Conservation (phyloP, 2,797 vertebrate species). For the Thunnus albacares region DNA sequence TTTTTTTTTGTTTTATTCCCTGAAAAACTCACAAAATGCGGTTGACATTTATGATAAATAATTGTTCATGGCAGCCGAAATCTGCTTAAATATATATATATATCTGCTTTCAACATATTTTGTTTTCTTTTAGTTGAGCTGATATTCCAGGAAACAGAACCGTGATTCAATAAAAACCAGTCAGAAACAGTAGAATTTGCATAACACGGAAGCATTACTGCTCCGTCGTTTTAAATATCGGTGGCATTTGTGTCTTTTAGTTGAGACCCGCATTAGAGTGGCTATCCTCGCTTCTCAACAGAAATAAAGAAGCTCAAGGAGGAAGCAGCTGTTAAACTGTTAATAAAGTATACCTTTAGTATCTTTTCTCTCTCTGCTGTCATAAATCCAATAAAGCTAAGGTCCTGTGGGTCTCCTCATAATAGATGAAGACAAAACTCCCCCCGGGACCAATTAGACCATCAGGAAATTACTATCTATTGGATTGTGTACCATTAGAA, state of each 20-base stretch:
- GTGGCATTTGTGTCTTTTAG: slow-evolving; percentile 26
- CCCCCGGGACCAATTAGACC: slow-evolving; percentile 81
- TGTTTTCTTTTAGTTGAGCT: slow-evolving; percentile 2
- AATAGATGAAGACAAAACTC: slow-evolving; percentile 77
- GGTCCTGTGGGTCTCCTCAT: slow-evolving; percentile 76
- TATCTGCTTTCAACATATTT: not conserved
- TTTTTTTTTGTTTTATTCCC: not conserved
- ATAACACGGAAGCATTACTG: not conserved
- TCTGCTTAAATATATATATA: not conserved
- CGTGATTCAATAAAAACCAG: not conserved
- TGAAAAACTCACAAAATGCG: slow-evolving; percentile 1
- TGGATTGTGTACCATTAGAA: slow-evolving; percentile 73
- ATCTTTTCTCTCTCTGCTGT: slow-evolving; percentile 80
- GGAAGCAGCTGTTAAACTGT: slow-evolving; percentile 50
- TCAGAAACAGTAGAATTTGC: not conserved
- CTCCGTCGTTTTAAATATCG: slow-evolving; percentile 31
- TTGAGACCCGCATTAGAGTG: not conserved
- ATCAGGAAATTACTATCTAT: slow-evolving; percentile 80
- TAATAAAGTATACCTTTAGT: slow-evolving; percentile 82
- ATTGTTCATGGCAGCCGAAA: not conserved
- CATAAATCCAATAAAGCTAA: slow-evolving; percentile 82
- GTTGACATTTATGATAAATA: not conserved
- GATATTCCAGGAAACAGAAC: not conserved
- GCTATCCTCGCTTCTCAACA: slow-evolving; percentile 27
- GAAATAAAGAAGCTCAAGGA: slow-evolving; percentile 46